Evolutionary conservation across 1,140 invertebrate genomes (phyloP).

Genomic region (Aplysia californica): DNA sequence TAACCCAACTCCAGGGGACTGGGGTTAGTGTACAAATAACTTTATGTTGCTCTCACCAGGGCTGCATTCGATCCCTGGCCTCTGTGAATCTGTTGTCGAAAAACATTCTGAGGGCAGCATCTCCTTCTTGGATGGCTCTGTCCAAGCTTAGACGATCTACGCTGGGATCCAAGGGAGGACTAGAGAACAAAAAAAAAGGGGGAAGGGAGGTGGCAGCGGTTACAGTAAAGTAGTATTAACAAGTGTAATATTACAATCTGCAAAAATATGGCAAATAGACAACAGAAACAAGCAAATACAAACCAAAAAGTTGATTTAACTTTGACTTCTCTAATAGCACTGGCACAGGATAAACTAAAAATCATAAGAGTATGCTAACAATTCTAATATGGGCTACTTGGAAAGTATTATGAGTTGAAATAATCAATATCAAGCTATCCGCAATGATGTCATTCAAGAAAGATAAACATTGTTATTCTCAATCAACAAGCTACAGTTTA

Average conservation of each 20-base stretch:
- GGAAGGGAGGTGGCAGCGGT: not conserved
- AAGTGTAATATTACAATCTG: constrained; percentile 5
- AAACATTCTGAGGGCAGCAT: constrained; percentile 81
- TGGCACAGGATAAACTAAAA: too few species aligned
- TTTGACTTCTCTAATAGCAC: not conserved
- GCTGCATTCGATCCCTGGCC: constrained; percentile 80
- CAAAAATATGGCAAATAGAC: not conserved
- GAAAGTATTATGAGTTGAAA: too few species aligned
- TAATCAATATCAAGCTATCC: too few species aligned
- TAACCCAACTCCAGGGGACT: not conserved
- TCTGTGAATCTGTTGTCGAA: constrained; percentile 90
- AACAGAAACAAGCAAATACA: not conserved
- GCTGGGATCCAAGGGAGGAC: constrained; percentile 32
- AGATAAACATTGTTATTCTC: too few species aligned
- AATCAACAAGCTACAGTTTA: too few species aligned
- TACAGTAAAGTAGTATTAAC: constrained; percentile 6
- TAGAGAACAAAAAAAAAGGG: not conserved
- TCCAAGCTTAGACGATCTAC: constrained; percentile 53
- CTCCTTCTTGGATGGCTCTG: constrained; percentile 71
- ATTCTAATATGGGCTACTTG: too few species aligned
- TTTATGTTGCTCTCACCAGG: constrained; percentile 72
- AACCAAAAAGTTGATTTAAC: not conserved
- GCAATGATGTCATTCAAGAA: too few species aligned
- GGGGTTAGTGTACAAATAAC: not conserved
- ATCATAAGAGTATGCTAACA: too few species aligned